Evolutionary conservation across 2,113 vertebrate species (phyloP).

Genomic region (Beaufortia kweichowensis): DNA sequence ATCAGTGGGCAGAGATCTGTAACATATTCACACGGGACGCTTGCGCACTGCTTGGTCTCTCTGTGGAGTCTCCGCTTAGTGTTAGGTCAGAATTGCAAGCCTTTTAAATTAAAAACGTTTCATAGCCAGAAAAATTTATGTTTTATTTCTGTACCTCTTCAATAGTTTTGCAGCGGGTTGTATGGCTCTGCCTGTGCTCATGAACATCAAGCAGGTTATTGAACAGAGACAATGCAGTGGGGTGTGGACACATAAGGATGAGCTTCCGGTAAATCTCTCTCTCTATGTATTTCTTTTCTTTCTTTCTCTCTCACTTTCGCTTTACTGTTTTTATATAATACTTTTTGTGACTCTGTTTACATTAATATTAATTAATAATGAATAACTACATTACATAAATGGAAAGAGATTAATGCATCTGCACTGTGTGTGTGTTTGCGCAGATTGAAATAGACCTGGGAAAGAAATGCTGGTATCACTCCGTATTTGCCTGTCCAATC

Average conservation of each 20-base stretch:
- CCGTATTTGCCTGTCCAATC: constrained; percentile 88
- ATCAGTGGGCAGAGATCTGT: constrained; percentile 89
- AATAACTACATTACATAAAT: neutral
- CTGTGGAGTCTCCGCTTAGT: constrained; percentile 89
- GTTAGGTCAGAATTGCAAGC: constrained; percentile 82
- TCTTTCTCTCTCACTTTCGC: neutral
- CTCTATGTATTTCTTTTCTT: neutral
- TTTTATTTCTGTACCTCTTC: neutral
- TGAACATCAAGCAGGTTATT: constrained; percentile 91
- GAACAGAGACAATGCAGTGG: constrained; percentile 88
- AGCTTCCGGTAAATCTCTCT: constrained; percentile 77
- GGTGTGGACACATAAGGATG: constrained; percentile 89
- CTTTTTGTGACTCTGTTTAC: neutral
- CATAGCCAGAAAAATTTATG: neutral
- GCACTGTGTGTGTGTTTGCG: constrained; percentile 19
- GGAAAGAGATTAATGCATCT: neutral
- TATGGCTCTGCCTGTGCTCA: constrained; percentile 85
- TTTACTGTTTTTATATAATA: neutral
- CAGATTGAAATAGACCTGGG: constrained; percentile 90
- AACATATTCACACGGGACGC: constrained; percentile 89
- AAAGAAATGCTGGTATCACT: constrained; percentile 93
- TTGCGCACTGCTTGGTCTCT: constrained; percentile 85
- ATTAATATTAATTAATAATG: neutral
- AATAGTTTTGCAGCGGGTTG: constrained; percentile 86
- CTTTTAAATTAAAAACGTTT: neutral